Evolutionary conservation across 2,113 vertebrate genomes (phyloP), one percentile per base, ranked within the genome.

Genomic region (Vulpes vulpes): DNA sequence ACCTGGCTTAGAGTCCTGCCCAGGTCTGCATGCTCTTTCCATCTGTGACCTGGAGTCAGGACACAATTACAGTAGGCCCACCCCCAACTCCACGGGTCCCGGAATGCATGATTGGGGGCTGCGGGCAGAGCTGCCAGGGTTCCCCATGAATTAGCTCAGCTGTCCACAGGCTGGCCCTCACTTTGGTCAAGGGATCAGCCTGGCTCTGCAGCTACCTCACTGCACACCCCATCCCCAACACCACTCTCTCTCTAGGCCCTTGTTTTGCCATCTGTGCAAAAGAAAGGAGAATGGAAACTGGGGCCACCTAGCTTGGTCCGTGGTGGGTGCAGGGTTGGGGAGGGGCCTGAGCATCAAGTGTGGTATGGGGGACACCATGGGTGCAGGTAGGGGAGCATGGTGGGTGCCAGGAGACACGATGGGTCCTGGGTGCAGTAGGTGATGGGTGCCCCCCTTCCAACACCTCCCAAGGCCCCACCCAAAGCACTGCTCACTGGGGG

Each of bases 361-460:
- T 2, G 16, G 14, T 64, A 43, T 43, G 43, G 43, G 43, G 43
- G 43, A 43, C 43, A 43, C 43, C 43, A 43, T 43, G 43, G 43
- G 43, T 1, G 1, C 10, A 4, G 32, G 27, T 0, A 8, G 11
- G 0, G 35, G 51, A 17, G 32, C 12, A 2, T 0, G 5, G 20
- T 73, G 25, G 32, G 62, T 2, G 49, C 8, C 23, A 25, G 3
- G 53, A 35, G 51, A 17, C n/a, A 38, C 0, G 4, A 19, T 1
- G 12, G 55, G 55, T 8, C 27, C 19, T 9, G 6, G 27, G 27
- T 15, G 5, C 5, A 5, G 30, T 22, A 8, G 59, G n/a, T 0
- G 8, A 59, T 27, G 30, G 60, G 12, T 20, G 14, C 59, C 19
- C 1, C 1, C 20, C 25, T 84, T 6, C 25, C 0, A 15, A 57